phyloP scores from a whole-genome alignment of 2,888 invertebrate species.

The Tromatobia lineatoria region DNA sequence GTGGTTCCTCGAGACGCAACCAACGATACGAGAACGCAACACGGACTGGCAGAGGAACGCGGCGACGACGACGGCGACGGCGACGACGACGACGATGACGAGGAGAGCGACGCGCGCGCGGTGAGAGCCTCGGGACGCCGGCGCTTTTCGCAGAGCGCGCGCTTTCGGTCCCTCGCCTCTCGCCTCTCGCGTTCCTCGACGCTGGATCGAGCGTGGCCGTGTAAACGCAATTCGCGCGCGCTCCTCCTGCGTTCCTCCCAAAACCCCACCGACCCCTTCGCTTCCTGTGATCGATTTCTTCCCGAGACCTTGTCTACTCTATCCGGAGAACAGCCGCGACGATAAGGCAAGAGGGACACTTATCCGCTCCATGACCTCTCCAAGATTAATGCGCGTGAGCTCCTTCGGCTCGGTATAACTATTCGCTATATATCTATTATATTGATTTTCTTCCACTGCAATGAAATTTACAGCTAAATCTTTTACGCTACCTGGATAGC shows the following conservation, averaged over 20 bases:
- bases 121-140: constrained; percentile 44
- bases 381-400: background rate
- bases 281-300: constrained; percentile 30
- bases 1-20: constrained; percentile 24
- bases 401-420: constrained; percentile 1
- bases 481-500: no score
- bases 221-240: constrained; percentile 34
- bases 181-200: constrained; percentile 6
- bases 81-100: background rate
- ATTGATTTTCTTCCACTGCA: background rate
- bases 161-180: constrained; percentile 28
- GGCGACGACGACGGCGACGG: constrained; percentile 5
- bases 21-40: constrained; percentile 52
- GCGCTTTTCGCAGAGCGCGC: constrained; percentile 55
- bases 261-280: background rate
- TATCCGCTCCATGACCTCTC: background rate
- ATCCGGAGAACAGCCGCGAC: background rate
- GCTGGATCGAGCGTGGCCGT: background rate
- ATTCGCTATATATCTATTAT: constrained; percentile 15
- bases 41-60: constrained; percentile 52
- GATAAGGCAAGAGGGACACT: background rate
- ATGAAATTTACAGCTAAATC: no score
- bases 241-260: background rate
- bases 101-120: no score
- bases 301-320: constrained; percentile 11